Evolutionary conservation across 2,797 vertebrate genomes (phyloP).

Genomic region (Pelobates cultripes): DNA sequence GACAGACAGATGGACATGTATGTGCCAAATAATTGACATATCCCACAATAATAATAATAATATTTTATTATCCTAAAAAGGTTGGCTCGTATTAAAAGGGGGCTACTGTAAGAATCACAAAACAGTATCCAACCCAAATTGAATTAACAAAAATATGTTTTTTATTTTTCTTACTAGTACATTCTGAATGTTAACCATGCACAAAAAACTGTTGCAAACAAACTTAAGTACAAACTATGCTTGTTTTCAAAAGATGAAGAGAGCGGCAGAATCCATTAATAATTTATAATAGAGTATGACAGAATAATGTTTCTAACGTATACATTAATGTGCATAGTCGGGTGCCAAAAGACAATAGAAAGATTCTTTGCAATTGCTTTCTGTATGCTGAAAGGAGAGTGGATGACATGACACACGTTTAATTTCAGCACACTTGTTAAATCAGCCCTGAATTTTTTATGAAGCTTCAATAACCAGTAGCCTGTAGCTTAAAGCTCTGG

Average conservation of each 20-base stretch:
- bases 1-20: no score
- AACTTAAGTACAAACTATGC: neutral
- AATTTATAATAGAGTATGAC: constrained; percentile 13
- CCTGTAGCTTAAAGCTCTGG: constrained; percentile 83
- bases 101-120: no score
- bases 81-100: no score
- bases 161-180: no score
- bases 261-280: constrained; percentile 35
- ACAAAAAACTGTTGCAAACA: neutral
- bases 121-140: no score
- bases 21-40: no score
- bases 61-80: no score
- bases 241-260: neutral
- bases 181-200: neutral
- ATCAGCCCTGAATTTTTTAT: constrained; percentile 94
- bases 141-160: no score
- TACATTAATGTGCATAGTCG: constrained; percentile 55
- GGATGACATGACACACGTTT: constrained; percentile 80
- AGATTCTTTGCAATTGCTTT: constrained; percentile 53
- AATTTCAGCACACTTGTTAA: constrained; percentile 85
- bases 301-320: constrained; percentile 36
- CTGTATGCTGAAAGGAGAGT: constrained; percentile 66
- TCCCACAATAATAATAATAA: no score
- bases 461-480: constrained; percentile 86
- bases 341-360: constrained; percentile 47